These are phyloP conservation scores for Ecdyonurus torrentis DNA, from an alignment of 2,888 invertebrate species.

Conservation along the genomic window DNA sequence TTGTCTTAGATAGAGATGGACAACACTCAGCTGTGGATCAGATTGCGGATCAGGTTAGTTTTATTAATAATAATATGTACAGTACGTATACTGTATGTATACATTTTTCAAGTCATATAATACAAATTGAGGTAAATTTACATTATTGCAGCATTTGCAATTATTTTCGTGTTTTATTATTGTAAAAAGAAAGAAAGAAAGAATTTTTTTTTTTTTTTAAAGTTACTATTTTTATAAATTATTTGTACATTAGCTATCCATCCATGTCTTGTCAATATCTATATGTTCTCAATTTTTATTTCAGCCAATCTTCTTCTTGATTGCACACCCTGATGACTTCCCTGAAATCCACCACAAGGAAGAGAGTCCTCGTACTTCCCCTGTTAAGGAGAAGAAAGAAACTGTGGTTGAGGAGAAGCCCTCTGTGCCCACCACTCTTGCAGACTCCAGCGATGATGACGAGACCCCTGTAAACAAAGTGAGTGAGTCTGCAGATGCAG, in stretches of 20 bases:
- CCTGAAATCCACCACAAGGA: conserved; percentile 24
- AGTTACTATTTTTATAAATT: too few species aligned
- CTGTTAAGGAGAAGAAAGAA: not conserved
- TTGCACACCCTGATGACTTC: conserved; percentile 37
- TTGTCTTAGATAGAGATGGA: conserved; percentile 30
- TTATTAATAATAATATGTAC: too few species aligned
- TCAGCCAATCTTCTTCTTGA: conserved; percentile 36
- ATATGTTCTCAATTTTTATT: too few species aligned
- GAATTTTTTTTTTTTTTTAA: too few species aligned
- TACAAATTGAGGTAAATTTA: too few species aligned
- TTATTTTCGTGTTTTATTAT: too few species aligned
- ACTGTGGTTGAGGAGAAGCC: not conserved
- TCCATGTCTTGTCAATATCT: too few species aligned
- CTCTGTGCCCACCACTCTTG: not conserved
- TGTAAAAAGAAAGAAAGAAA: too few species aligned
- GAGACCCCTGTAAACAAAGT: conserved; percentile 25
- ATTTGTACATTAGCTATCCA: too few species aligned
- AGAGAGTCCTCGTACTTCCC: not conserved
- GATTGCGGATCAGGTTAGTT: conserved; percentile 27
- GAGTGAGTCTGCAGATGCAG: conserved; percentile 20
- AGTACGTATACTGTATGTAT: too few species aligned
- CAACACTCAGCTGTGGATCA: conserved; percentile 23
- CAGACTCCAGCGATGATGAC: conserved; percentile 17
- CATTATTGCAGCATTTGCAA: too few species aligned
- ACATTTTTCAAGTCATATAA: too few species aligned